Evolutionary conservation across 37 sponge, comb jelly and placozoan genomes (phyloP).

Genomic region (Spongilla lacustris): DNA sequence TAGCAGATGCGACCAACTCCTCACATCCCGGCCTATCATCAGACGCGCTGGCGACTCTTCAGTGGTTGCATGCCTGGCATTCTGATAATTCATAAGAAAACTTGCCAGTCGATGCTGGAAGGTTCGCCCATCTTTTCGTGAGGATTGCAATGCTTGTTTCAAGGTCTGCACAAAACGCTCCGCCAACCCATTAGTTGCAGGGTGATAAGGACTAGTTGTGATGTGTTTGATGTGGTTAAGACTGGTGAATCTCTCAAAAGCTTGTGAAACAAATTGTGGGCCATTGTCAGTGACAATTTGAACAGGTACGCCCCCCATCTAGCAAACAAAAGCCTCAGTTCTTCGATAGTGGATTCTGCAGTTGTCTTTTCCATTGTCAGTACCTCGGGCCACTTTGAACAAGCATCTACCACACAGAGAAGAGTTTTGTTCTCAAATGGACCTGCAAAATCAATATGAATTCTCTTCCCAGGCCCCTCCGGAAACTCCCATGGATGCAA

Average conservation of each 20-base stretch:
- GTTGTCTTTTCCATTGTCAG: conserved; percentile 27
- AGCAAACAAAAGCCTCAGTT: conserved; percentile 43
- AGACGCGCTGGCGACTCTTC: neutral
- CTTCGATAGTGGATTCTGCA: conserved; percentile 22
- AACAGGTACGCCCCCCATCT: conserved; percentile 44
- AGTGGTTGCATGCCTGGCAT: conserved; percentile 24
- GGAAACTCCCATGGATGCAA: conserved; percentile 36
- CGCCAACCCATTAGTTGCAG: conserved; percentile 36
- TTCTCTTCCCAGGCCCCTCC: conserved; percentile 32
- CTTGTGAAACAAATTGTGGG: conserved; percentile 24
- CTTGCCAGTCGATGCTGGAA: conserved; percentile 3
- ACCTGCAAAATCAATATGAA: conserved; percentile 40
- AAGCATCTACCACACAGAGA: conserved; percentile 11
- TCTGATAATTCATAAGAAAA: conserved; percentile 4
- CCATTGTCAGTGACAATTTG: conserved; percentile 35
- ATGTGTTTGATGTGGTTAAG: conserved; percentile 37
- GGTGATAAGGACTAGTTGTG: conserved; percentile 30
- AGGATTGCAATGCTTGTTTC: conserved; percentile 6
- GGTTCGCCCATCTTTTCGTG: conserved; percentile 12
- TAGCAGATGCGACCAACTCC: conserved; percentile 6
- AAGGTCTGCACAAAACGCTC: conserved; percentile 43
- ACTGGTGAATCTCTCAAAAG: conserved; percentile 26
- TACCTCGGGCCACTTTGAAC: conserved; percentile 49
- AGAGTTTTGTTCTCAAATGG: conserved; percentile 12
- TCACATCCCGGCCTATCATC: neutral